A percentile compares a stretch with the other conserved stretches of the same genome.
phyloP scores from a whole-genome alignment of 2,113 vertebrate genomes.

The Apteryx owenii region DNA sequence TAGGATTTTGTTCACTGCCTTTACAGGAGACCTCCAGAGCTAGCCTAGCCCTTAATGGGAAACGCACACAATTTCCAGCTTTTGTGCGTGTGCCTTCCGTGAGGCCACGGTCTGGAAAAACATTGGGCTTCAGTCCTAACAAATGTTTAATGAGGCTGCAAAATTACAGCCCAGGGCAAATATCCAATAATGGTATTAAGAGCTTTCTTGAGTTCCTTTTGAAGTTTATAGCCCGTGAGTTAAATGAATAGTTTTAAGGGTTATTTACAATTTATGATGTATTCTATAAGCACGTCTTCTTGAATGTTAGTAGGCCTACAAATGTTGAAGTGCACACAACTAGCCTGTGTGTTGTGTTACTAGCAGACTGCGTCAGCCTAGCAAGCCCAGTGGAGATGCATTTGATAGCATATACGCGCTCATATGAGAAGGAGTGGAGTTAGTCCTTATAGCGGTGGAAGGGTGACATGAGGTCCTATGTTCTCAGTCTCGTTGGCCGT shows the following conservation, averaged over 20 bases:
- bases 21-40: neutral
- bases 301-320: neutral
- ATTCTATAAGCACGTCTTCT: neutral
- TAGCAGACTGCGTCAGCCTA: too few species aligned
- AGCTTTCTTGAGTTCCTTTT: neutral
- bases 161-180: neutral
- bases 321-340: neutral
- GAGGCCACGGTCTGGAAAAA: neutral
- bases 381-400: too few species aligned
- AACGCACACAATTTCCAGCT: constrained; percentile 4
- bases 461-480: neutral
- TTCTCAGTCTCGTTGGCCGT: neutral
- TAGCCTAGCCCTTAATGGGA: neutral
- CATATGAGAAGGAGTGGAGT: too few species aligned
- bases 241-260: neutral
- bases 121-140: accelerated
- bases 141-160: neutral
- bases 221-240: neutral
- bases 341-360: too few species aligned
- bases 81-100: neutral
- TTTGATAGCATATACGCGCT: too few species aligned
- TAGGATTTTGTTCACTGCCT: neutral
- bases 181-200: neutral
- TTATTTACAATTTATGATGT: neutral
- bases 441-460: too few species aligned